These are phyloP conservation scores for Equus przewalskii DNA, from an alignment of 2,113 vertebrate species.

Conservation along the genomic window DNA sequence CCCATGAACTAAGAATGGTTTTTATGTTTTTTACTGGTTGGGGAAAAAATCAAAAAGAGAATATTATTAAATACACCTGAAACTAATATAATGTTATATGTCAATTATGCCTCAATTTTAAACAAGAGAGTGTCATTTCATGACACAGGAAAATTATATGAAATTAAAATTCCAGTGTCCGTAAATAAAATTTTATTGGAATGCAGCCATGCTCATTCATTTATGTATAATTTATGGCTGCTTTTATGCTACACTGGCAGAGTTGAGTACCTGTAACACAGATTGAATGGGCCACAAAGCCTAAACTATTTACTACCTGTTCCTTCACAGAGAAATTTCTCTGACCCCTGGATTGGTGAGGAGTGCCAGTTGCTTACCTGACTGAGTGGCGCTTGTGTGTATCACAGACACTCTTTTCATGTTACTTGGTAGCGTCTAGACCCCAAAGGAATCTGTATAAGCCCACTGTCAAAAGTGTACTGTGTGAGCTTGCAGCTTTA, in stretches of 20 bases:
- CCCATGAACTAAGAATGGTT: background rate
- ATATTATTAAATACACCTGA: background rate
- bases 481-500: background rate
- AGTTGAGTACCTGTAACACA: background rate
- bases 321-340: background rate
- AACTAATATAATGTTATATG: constrained; percentile 2
- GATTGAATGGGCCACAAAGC: background rate
- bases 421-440: background rate
- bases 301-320: background rate
- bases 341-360: background rate
- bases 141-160: background rate
- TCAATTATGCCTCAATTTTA: background rate
- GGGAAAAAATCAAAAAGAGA: background rate
- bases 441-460: constrained; percentile 1
- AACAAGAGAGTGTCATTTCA: constrained; percentile 22
- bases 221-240: background rate
- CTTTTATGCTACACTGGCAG: background rate
- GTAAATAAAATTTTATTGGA: constrained; percentile 50
- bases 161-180: constrained; percentile 46
- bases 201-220: background rate
- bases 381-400: background rate
- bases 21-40: background rate
- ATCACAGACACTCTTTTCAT: background rate
- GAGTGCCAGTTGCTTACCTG: background rate
- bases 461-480: background rate